Evolutionary conservation across 2,113 vertebrate genomes (phyloP), one percentile per base, ranked within the genome.

Genomic region (Motacilla alba): DNA sequence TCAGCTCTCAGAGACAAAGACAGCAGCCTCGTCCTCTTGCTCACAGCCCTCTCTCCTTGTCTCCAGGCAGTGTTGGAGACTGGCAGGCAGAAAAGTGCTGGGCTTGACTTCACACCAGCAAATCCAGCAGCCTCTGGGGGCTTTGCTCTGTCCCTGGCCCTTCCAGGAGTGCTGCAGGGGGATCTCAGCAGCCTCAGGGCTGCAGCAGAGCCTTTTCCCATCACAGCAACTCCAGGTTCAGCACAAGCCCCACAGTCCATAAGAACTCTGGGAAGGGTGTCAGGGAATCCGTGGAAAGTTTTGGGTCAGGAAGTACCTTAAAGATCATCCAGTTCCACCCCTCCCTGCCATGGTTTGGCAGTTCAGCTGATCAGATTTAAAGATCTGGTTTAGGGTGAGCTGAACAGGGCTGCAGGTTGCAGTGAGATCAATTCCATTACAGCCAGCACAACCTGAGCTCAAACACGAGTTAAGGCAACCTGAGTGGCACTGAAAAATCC

Each of bases 191-290:
- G 43, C 59, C 66, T 59, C 47, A 3, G 4, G 50, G 43, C 66
- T 81, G 49, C 55, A 84, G 59, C 72, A 83, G 27, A 83, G 37
- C 68, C 13, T 21, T 55, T 83, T 11, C 30, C 33, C 67, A 28
- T 19, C 3, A 1, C 52, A 6, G 0, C 2, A 33, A 5, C 5
- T 9, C 87, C 44, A 19, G 5, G 19, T 4, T 55, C 72, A 62
- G 31, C 15, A 31, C 20, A 22, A 59, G 2, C 11, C 33, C 14
- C 43, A 41, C 13, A 21, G 4, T 12, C 47, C 30, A 4, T 10
- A 22, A 37, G 5, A 72, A n/a, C 15, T 8, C 49, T n/a, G 44
- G n/a, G 53, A 68, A 72, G 6, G 26, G 22, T 46, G 9, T 16
- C 19, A 21, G 4, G 30, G 43, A 68, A 27, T 46, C 31, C 43